Evolutionary conservation across 2,113 vertebrate species (phyloP).

Genomic region (Chloroceryle aenea): DNA sequence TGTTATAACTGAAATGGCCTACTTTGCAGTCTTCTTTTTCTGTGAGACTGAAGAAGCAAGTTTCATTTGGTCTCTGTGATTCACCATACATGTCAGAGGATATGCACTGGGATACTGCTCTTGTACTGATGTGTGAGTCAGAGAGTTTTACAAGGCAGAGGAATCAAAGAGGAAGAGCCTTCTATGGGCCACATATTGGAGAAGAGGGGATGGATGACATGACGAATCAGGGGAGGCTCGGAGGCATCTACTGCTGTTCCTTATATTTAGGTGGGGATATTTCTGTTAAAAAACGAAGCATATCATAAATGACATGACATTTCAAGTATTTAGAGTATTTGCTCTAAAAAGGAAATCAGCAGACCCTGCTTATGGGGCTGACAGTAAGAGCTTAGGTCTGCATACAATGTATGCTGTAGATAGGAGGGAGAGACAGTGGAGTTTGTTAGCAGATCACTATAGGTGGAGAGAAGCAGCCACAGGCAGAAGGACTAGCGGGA

Average conservation of each 20-base stretch:
- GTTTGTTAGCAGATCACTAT: neutral
- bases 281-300: neutral
- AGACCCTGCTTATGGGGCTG: neutral
- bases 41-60: neutral
- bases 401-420: neutral
- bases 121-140: neutral
- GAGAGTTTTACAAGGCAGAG: neutral
- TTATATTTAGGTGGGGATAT: neutral
- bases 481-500: neutral
- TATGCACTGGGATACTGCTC: neutral
- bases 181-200: neutral
- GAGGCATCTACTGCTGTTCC: neutral
- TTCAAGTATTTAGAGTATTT: neutral
- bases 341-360: neutral
- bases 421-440: neutral
- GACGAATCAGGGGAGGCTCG: neutral
- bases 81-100: neutral
- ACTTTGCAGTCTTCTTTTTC: neutral
- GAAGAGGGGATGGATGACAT: neutral
- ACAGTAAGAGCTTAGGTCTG: neutral
- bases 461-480: neutral
- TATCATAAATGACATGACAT: neutral
- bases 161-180: neutral
- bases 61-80: accelerated
- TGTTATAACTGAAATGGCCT: neutral